These are phyloP conservation scores for Thysanoteuthis rhombus DNA, from an alignment of 2,888 invertebrate genomes.

Conservation along the genomic window DNA sequence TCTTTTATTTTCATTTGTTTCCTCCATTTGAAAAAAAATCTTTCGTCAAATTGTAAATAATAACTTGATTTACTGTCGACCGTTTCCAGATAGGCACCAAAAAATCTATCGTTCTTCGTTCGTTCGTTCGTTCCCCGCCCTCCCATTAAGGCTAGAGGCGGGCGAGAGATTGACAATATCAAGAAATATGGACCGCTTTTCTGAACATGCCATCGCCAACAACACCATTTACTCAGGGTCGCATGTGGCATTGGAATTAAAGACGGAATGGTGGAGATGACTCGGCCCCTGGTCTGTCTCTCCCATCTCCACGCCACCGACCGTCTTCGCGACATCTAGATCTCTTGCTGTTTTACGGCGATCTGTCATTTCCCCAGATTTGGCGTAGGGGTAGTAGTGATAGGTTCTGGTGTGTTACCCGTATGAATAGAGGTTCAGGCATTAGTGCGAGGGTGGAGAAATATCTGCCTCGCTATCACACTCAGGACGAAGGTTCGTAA, in stretches of 20 bases:
- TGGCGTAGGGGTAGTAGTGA: background rate
- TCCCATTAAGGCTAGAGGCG: background rate
- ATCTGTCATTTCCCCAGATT: background rate
- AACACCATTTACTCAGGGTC: background rate
- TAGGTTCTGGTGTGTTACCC: conserved; percentile 12
- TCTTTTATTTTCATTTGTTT: too few relatives aligned
- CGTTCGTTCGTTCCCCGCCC: background rate
- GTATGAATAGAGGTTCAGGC: background rate
- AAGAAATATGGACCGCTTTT: background rate
- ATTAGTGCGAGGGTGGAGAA: background rate
- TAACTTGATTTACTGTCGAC: background rate
- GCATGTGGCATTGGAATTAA: background rate
- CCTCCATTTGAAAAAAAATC: too few relatives aligned
- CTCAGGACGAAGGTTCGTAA: background rate
- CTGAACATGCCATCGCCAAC: background rate
- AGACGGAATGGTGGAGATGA: background rate
- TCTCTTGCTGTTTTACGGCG: background rate
- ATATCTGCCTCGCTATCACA: background rate
- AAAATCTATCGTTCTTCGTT: background rate
- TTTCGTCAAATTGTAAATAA: background rate
- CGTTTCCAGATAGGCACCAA: background rate
- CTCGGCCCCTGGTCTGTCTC: background rate
- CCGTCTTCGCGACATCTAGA: background rate
- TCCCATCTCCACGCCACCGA: background rate
- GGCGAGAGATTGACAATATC: background rate